Conservation (phyloP, 2,888 invertebrate species). For the Brachylomia viminalis region DNA sequence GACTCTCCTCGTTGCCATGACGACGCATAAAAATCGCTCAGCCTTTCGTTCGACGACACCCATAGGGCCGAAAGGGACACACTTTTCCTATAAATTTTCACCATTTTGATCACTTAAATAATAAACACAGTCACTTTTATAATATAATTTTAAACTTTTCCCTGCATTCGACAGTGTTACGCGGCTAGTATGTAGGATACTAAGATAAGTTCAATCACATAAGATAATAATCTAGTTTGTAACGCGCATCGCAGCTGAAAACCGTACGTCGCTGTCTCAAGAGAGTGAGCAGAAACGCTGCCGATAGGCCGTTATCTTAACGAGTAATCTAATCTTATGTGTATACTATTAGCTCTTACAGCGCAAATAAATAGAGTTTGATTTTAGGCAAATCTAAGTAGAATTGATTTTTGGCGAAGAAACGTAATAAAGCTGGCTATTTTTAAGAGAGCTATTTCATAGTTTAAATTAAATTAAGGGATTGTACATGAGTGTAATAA, state of each 20-base stretch:
- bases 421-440: neutral
- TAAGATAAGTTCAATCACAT: constrained; percentile 46
- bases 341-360: constrained; percentile 15
- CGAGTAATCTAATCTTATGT: constrained; percentile 66
- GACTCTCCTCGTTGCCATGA: constrained; percentile 87
- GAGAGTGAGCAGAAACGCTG: constrained; percentile 71
- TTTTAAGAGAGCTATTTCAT: neutral
- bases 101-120: constrained; percentile 77
- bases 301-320: constrained; percentile 69
- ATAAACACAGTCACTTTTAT: constrained; percentile 43
- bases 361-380: constrained; percentile 20
- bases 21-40: constrained; percentile 84
- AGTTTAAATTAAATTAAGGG: neutral
- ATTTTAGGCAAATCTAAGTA: neutral
- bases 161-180: constrained; percentile 12
- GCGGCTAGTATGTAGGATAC: neutral
- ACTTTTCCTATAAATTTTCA: constrained; percentile 83
- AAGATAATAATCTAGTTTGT: constrained; percentile 66
- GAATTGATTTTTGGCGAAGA: neutral
- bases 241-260: constrained; percentile 64
- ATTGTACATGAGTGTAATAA: constrained; percentile 5
- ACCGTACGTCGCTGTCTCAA: constrained; percentile 23
- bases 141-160: constrained; percentile 24
- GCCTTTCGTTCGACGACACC: constrained; percentile 81
- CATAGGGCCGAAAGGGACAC: constrained; percentile 80